Evolutionary conservation across 2,888 invertebrate species (phyloP), one percentile per base, ranked within the genome.

Genomic region (Endotricha flammealis): DNA sequence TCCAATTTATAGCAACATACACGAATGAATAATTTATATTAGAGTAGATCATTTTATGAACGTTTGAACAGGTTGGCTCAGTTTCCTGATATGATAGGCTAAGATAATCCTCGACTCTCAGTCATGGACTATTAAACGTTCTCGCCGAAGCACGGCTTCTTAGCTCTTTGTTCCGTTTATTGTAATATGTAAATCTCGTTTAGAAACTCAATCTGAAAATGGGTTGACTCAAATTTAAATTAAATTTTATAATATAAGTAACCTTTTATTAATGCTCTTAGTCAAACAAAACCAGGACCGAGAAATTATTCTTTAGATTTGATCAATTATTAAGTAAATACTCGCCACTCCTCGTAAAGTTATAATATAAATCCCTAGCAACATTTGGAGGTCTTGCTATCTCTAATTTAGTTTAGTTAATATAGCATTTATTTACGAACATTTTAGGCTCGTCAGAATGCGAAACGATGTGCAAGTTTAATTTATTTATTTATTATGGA

Each of bases 61-160:
- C 22, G 25, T 27, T 33, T 17, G 25, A 25, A 23, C 23, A 30
- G 39, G 37, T 41, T 32, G 42, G 32, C 32, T 42, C 34, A 33
- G 14, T 42, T 27, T 33, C 32, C 24, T 42, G 40, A 43, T 44
- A 41, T 30, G 34, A 41, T 42, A 37, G 28, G 38, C 37, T 29
- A 42, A 32, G 42, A 43, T 46, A 57, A 57, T 58, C 47, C 46
- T 32, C 39, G 38, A 36, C 48, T 51, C 44, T 51, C 45, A 50
- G 48, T 54, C 40, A 51, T 50, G 54, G 54, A 38, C 54, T 54
- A 54, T 60, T 56, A 48, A 53, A 50, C 44, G 47, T 43, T 39
- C 43, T 42, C 44, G 41, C 12, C 23, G 29, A 13, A n/a, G n/a
- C 17, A 10, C 6, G 29, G 34, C 38, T 36, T 38, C 20, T 45